Evolutionary conservation across 2,113 vertebrate species (phyloP), one percentile per base, ranked within the genome.

Genomic region (Orycteropus afer): DNA sequence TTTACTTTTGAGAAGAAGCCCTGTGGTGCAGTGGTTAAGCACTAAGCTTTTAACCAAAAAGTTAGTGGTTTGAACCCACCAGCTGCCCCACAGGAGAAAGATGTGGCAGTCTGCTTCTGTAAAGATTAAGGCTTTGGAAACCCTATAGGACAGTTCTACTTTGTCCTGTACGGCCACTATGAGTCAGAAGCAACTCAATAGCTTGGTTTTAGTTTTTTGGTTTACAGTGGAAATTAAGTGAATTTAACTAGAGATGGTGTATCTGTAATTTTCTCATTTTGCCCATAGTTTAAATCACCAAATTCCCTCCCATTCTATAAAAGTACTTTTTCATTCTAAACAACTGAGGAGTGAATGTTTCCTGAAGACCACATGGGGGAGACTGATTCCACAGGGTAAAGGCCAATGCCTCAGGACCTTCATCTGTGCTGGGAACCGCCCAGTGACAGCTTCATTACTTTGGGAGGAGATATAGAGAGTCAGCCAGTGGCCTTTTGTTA

Each of bases 201-300:
- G n/a, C n/a, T n/a, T n/a, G n/a, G n/a, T n/a, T n/a, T n/a, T n/a
- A n/a, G n/a, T n/a, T n/a, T n/a, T n/a, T n/a, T n/a, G n/a, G n/a
- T n/a, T n/a, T 78, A 29, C 9, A 32, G 7, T 29, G 12, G 47
- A 71, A 78, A 67, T 65, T 22, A 71, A 74, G 27, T 23, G 61
- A 47, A 37, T 34, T 76, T 89, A 77, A 49, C 53, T 63, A 45
- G 55, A 42, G 40, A 20, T 59, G 67, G 10, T 63, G 34, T 81
- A 40, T 34, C 74, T 86, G 12, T 11, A 92, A 51, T 6, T 45
- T 96, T 65, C 63, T 89, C 47, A 57, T 79, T 87, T 89, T 91
- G 22, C 15, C 4, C 15, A 5, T n/a, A 59, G 81, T 73, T 86
- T 91, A 78, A 65, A 61, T 69, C 22, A 40, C 73, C 3, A 73